Evolutionary conservation across 1,140 invertebrate species (phyloP).

Genomic region (Heliconius melpomene): DNA sequence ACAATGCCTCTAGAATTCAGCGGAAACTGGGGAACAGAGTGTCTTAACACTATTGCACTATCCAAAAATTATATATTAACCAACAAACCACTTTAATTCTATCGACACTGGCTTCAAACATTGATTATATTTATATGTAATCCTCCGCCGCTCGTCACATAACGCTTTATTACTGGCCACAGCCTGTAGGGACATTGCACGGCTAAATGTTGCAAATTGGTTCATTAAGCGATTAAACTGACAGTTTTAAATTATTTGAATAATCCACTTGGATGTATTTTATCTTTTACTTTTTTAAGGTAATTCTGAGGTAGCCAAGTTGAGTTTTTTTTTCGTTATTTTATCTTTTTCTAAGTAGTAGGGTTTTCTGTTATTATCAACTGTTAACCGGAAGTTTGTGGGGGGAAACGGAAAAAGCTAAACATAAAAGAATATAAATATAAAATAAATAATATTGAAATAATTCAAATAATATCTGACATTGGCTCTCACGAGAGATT

Average conservation of each 20-base stretch:
- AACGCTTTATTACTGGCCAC: constrained; percentile 43
- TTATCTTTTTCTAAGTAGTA: neutral
- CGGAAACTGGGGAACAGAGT: no score
- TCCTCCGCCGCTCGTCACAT: constrained; percentile 39
- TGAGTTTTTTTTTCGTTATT: neutral
- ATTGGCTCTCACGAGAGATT: no score
- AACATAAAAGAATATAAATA: no score
- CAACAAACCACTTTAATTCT: constrained; percentile 11
- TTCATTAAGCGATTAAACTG: constrained; percentile 47
- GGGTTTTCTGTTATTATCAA: neutral
- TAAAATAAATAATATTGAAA: no score
- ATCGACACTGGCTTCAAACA: constrained; percentile 12
- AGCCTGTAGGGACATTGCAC: constrained; percentile 35
- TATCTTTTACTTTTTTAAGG: neutral
- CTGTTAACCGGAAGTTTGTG: neutral
- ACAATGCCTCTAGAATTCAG: no score
- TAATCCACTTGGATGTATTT: constrained; percentile 32
- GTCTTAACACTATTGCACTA: neutral
- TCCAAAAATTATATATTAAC: neutral
- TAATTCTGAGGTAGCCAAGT: neutral
- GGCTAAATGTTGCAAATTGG: constrained; percentile 46
- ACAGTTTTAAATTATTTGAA: constrained; percentile 40
- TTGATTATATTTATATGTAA: constrained; percentile 23
- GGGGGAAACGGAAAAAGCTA: no score
- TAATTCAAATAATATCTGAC: no score